Conservation (phyloP, 2,797 vertebrate genomes). For the Pseudomugil tenellus region DNA sequence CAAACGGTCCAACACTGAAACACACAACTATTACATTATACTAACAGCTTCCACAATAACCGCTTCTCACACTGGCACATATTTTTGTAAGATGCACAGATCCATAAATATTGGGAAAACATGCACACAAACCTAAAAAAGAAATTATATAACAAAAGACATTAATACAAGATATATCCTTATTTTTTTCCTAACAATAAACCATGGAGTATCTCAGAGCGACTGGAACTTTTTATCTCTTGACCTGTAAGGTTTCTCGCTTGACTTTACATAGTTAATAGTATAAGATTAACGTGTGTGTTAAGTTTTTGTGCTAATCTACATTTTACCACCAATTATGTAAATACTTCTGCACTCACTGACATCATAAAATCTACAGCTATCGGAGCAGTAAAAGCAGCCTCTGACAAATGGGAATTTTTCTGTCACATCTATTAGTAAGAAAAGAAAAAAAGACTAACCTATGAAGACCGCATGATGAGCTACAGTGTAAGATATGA, state of each 20-base stretch:
- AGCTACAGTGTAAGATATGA: conserved; percentile 45
- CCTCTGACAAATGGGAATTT: conserved; percentile 1
- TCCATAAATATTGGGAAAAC: conserved; percentile 11
- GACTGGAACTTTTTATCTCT: neutral
- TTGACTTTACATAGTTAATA: neutral
- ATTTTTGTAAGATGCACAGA: conserved; percentile 1
- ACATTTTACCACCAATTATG: neutral
- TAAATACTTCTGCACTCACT: neutral
- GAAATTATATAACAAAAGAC: conserved; percentile 16
- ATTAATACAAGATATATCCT: neutral
- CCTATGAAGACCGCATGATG: conserved; percentile 36
- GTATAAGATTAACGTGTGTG: neutral
- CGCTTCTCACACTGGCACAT: conserved; percentile 32
- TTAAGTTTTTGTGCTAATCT: neutral
- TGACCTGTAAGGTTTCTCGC: conserved; percentile 12
- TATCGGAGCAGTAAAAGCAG: conserved; percentile 2
- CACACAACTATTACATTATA: conserved; percentile 68
- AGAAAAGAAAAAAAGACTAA: conserved; percentile 10
- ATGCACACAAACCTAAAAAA: conserved; percentile 7
- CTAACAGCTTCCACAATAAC: conserved; percentile 72
- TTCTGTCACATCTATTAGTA: conserved; percentile 5
- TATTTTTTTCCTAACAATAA: conserved; percentile 9
- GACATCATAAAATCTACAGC: neutral
- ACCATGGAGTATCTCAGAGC: neutral
- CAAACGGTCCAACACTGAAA: conserved; percentile 66